phyloP scores from a whole-genome alignment of 2,797 vertebrate species.

The Anisognathus igniventris region DNA sequence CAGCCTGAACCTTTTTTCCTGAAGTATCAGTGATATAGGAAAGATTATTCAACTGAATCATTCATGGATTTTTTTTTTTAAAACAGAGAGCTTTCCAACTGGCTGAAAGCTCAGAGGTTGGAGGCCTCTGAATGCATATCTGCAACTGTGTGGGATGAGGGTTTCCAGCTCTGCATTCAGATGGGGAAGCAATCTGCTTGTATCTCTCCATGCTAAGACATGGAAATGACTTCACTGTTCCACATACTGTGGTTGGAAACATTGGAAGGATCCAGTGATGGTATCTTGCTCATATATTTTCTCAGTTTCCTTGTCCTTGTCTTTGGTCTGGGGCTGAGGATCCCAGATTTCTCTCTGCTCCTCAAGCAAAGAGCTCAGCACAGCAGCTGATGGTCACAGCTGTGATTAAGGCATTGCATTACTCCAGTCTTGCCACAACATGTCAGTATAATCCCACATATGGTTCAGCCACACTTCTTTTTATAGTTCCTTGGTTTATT shows the following conservation, averaged over 20 bases:
- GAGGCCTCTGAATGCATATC: not conserved
- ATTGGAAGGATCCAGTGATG: not conserved
- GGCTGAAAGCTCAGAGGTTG: not conserved
- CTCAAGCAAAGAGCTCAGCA: not conserved
- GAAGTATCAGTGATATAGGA: not conserved
- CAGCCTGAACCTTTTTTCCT: not conserved
- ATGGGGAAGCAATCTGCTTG: not conserved
- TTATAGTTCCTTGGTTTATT: not conserved
- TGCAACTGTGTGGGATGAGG: not conserved
- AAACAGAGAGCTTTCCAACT: not conserved
- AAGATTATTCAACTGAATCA: not conserved
- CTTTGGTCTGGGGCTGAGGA: not conserved
- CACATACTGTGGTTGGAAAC: not conserved
- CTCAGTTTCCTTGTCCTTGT: not conserved
- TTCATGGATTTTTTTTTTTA: not conserved
- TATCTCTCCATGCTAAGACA: not conserved
- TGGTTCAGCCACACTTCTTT: not conserved
- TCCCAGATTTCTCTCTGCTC: not conserved
- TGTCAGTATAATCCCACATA: constrained; percentile 32
- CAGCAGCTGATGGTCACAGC: not conserved
- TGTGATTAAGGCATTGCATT: not conserved
- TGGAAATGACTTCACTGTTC: not conserved
- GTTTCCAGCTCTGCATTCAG: not conserved
- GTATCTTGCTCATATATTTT: not conserved
- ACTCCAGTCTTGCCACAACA: constrained; percentile 18